Evolutionary conservation across 2,113 vertebrate species (phyloP).

Genomic region (Oreochromis tanganicae): DNA sequence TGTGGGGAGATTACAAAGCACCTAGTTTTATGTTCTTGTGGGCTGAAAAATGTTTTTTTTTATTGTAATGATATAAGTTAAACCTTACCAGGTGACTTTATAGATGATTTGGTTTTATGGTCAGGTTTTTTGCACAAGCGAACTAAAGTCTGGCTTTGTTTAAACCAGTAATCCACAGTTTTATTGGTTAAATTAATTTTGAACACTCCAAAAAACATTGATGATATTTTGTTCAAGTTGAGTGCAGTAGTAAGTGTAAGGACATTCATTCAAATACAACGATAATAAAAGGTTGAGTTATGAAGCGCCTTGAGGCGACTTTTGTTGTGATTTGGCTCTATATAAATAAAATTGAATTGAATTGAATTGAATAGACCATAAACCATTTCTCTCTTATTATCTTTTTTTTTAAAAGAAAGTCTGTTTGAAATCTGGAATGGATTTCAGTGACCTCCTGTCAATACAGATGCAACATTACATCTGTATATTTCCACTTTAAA

Average conservation of each 20-base stretch:
- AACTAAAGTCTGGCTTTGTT: neutral
- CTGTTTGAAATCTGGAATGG: constrained; percentile 23
- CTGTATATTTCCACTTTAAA: constrained; percentile 67
- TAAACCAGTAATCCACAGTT: neutral
- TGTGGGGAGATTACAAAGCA: neutral
- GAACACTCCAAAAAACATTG: neutral
- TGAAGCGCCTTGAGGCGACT: too few species aligned
- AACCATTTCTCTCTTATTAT: neutral
- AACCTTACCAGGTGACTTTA: neutral
- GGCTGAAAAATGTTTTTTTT: neutral
- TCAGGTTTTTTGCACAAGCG: neutral
- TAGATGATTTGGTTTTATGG: neutral
- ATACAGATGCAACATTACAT: constrained; percentile 10
- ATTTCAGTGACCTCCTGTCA: neutral
- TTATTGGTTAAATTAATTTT: neutral
- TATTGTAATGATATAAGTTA: neutral
- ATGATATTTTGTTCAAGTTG: neutral
- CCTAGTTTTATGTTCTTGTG: neutral
- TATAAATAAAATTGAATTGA: too few species aligned
- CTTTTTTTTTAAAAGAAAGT: neutral
- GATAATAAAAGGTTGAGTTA: neutral
- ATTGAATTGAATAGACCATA: neutral
- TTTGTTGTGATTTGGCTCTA: too few species aligned
- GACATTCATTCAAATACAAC: neutral
- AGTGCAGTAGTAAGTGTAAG: neutral